Conservation (phyloP, 2,797 vertebrate species). For the Sternotherus odoratus region DNA sequence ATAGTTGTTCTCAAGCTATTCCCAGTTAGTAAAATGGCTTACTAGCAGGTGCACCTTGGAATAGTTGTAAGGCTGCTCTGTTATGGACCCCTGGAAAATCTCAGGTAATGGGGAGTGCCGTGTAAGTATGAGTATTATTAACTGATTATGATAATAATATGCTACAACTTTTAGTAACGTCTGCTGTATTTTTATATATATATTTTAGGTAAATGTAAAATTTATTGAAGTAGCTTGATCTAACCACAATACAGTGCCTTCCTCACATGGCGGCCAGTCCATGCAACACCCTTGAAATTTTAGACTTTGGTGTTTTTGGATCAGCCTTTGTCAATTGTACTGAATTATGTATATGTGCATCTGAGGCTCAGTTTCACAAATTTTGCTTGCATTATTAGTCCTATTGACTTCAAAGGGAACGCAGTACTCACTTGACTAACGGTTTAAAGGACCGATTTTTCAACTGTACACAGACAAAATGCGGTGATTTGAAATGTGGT, state of each 20-base stretch:
- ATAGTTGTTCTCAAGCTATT: background rate
- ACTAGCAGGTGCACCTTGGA: background rate
- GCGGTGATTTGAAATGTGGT: background rate
- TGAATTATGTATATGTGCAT: background rate
- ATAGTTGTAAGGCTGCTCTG: background rate
- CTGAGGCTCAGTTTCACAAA: background rate
- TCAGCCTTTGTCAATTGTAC: background rate
- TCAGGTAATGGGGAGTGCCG: background rate
- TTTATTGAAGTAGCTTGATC: background rate
- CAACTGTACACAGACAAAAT: background rate
- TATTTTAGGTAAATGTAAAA: background rate
- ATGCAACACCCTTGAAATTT: background rate
- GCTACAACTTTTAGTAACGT: background rate
- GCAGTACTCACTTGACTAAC: fast-evolving
- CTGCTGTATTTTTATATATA: background rate
- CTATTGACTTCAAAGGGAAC: background rate
- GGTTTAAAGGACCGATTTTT: background rate
- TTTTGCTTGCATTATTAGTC: background rate
- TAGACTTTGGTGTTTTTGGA: background rate
- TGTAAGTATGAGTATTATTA: background rate
- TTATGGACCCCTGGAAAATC: background rate
- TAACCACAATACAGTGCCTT: background rate
- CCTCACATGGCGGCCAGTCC: fast-evolving
- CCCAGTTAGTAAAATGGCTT: background rate
- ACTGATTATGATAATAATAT: background rate